Evolutionary conservation across 2,113 vertebrate genomes (phyloP).

Genomic region (Microtus pennsylvanicus): DNA sequence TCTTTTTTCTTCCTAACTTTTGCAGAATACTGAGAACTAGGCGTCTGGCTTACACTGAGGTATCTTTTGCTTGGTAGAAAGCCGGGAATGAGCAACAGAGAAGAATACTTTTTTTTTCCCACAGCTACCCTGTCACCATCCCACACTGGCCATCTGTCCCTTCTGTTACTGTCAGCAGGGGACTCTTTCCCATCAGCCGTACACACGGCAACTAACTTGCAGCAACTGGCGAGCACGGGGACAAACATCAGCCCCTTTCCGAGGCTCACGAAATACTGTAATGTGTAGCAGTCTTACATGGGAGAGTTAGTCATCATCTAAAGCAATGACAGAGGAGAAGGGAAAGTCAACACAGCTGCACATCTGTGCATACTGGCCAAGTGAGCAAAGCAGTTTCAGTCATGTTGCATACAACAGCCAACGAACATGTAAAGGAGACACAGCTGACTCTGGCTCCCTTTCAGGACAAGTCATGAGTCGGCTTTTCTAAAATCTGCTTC

Average conservation of each 20-base stretch:
- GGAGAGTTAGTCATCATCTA: not conserved
- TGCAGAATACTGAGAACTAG: slow-evolving; percentile 18
- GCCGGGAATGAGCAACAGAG: not conserved
- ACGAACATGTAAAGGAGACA: not conserved
- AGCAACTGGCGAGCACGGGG: not conserved
- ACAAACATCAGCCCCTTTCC: not conserved
- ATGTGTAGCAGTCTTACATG: not conserved
- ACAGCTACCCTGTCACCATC: not conserved
- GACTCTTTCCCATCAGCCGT: not conserved
- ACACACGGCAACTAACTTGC: not conserved
- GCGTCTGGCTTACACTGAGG: not conserved
- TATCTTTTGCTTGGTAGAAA: slow-evolving; percentile 3
- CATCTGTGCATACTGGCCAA: not conserved
- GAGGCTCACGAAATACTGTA: not conserved
- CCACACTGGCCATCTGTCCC: not conserved
- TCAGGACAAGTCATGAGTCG: not conserved
- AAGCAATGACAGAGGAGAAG: not conserved
- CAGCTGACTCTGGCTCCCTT: not conserved
- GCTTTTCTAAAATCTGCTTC: not conserved
- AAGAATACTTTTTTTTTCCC: not conserved
- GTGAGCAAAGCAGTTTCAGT: not conserved
- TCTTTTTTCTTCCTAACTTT: not conserved
- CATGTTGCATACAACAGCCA: not conserved
- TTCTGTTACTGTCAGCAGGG: not conserved
- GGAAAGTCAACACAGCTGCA: not conserved